Base-by-base conservation (phyloP, 2,113 vertebrate genomes). In the Antigone vipio region DNA sequence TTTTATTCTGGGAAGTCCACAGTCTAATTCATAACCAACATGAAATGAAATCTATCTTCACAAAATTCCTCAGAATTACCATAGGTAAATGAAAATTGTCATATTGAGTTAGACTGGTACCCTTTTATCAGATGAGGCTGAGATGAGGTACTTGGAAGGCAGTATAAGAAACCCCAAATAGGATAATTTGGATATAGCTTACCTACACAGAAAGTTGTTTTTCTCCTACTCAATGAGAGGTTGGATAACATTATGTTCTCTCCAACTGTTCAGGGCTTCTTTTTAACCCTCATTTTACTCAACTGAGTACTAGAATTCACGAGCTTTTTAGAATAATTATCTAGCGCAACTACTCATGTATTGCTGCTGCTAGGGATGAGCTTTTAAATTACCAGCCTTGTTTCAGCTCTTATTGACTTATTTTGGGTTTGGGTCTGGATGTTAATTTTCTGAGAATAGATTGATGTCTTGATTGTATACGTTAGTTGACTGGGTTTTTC, bases 381-480 rank as follows among this genome's bases (percentile, higher is more conserved):
- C 27, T 87, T 53, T 59, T 62, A 40, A 35, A 58, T 58, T 24
- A 27, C 12, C 34, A 29, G 47, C n/a, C 9, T 42, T 85, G 14
- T 62, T 88, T 80, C 35, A 50, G 30, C 17, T 66, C 58, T 64
- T 10, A 22, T 7, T 52, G 44, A 38, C 12, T 63, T 42, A 29
- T 47, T 82, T 67, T 20, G 11, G 12, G 9, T 45, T 69, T 79
- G 49, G 26, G 2, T 40, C 35, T 73, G 14, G 24, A 13, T 80
- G 21, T 60, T 38, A 27, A 35, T 82, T 50, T 69, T 66, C 32
- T 74, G 55, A 42, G 42, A 74, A n/a, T 6, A 85, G 64, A 16
- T 2, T 45, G n/a, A 18, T 44, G 6, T 21, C 17, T 72, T 38
- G 34, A 27, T 49, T 32, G 15, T n/a, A 3, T 5, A 6, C 0